Conservation (phyloP, 2,113 vertebrate genomes). For the Corythaeola cristata region DNA sequence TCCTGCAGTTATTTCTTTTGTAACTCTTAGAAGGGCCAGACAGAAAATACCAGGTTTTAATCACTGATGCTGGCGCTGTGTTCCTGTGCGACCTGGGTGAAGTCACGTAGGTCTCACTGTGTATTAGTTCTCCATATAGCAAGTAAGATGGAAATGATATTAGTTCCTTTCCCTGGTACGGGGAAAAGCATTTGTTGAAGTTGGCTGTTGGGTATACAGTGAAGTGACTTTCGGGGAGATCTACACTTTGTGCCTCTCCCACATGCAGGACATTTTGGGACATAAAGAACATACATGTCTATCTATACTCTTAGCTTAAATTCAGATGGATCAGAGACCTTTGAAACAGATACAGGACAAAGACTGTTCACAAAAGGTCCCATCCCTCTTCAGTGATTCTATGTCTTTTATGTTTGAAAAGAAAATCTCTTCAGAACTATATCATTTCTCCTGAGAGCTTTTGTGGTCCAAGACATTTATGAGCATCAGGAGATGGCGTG, state of each 20-base stretch:
- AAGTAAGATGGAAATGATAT: background rate
- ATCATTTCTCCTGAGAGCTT: background rate
- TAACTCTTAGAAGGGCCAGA: background rate
- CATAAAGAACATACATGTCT: background rate
- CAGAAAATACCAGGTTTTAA: constrained; percentile 7
- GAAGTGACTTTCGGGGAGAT: background rate
- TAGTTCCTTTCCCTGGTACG: background rate
- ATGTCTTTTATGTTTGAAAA: background rate
- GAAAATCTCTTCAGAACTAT: background rate
- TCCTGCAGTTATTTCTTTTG: background rate
- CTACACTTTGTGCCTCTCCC: background rate
- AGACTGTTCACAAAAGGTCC: background rate
- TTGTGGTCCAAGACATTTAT: constrained; percentile 13
- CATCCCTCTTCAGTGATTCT: background rate
- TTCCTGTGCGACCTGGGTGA: background rate
- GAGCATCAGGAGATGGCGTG: background rate
- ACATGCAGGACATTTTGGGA: background rate
- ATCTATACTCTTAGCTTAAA: background rate
- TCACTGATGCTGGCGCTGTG: background rate
- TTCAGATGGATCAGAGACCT: background rate
- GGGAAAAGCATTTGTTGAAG: background rate
- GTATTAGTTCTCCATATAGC: background rate
- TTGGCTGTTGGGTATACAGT: background rate
- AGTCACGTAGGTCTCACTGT: background rate
- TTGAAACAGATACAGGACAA: background rate